Base-by-base conservation (phyloP, 2,888 invertebrate genomes). In the Phyllotreta cruciferae region DNA sequence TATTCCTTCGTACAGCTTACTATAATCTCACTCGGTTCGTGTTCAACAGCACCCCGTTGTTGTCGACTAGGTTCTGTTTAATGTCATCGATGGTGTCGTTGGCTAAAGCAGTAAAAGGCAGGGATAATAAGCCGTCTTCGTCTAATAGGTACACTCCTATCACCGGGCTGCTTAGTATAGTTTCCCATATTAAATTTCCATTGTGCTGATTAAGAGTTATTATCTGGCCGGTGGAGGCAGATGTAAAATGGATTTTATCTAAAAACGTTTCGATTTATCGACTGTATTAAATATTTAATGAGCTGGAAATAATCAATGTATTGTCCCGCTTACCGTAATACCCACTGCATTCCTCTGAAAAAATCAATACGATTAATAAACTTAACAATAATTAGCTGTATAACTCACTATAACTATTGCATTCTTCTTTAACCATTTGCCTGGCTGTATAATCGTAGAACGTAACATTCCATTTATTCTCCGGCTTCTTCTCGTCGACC, bases 401-500 rank as follows among this genome's bases (percentile, higher is more conserved):
- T 13, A 38, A 56, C 69, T 61, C 64, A 72, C 70, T 74, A 83
- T 96, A 95, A 81, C 91, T 90, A 74, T 88, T 89, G 3, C 88
- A 83, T 81, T 89, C 85, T 77, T 93, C 91, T 55, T 89, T 87
- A 49, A 88, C 88, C 89, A 90, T 93, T 68, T 89, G 90, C 77
- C 87, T 87, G 0, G 94, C 90, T 1, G 96, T 91, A 80, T 98
- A 99, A 82, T 98, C 98, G 76, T 90, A 93, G 83, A 94, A 98
- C 0, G 98, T 98, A 4, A 98, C 93, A 82, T 99, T 98, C 98
- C 98, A 98, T 67, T 90, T 90, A 76, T 91, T 89, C 50, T 85
- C 83, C 42, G 86, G 83, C 14, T 85, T 85, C 39, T 91, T 89
- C 68, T 88, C 89, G 77, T 98, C 97, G 69, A 92, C 92, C 96